These are phyloP conservation scores for Aphodius granarius DNA, from an alignment of 2,888 invertebrate genomes.

Conservation along the genomic window DNA sequence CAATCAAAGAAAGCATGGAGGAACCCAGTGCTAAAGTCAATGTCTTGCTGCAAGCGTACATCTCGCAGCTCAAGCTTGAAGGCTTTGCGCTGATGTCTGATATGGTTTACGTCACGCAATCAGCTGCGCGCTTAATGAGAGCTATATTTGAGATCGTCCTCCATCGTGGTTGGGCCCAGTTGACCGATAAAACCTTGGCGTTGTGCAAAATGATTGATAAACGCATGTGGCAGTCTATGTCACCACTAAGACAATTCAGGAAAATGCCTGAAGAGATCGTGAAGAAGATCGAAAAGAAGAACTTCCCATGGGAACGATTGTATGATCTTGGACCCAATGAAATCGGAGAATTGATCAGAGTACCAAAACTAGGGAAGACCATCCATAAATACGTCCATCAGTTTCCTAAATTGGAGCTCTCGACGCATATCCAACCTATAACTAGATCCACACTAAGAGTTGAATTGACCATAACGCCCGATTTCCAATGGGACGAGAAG, in stretches of 20 bases:
- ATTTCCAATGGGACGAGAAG: conserved; percentile 99
- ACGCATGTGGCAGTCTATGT: conserved; percentile 99
- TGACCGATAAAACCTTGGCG: conserved; percentile 93
- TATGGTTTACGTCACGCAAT: conserved; percentile 99
- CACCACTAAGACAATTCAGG: conserved; percentile 93
- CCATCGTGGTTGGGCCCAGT: conserved; percentile 90
- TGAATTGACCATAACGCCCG: conserved; percentile 95
- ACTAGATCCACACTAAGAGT: conserved; percentile 91
- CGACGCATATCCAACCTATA: conserved; percentile 97
- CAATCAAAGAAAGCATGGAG: conserved; percentile 98
- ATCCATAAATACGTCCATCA: conserved; percentile 96
- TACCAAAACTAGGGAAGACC: conserved; percentile 91
- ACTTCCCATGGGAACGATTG: conserved; percentile 89
- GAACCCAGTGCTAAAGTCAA: conserved; percentile 98
- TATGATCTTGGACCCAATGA: conserved; percentile 97
- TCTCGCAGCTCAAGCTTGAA: conserved; percentile 96
- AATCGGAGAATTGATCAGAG: conserved; percentile 90
- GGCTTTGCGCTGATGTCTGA: conserved; percentile 99
- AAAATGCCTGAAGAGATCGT: conserved; percentile 97
- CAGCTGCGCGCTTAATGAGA: conserved; percentile 90
- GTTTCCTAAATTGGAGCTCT: conserved; percentile 93
- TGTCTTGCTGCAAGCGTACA: conserved; percentile 94
- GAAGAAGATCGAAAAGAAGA: conserved; percentile 97
- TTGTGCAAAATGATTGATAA: conserved; percentile 99
- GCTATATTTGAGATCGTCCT: conserved; percentile 98